Conservation (phyloP, 2,888 invertebrate species). For the Pediacus dermestoides region DNA sequence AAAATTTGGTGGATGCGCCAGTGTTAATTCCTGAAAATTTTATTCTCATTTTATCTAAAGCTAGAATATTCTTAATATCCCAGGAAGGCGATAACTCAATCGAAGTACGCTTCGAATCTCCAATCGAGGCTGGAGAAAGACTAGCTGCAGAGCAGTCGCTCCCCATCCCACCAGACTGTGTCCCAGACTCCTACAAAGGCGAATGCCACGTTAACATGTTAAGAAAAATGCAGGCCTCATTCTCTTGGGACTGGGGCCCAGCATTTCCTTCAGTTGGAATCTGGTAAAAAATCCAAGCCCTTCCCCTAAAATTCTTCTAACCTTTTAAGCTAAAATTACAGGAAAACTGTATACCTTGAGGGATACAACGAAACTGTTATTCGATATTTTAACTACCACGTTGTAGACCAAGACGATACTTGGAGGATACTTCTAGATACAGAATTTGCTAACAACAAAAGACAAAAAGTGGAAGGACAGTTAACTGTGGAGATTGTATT, state of each 20-base stretch:
- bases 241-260: conserved; percentile 95
- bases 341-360: conserved; percentile 65
- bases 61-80: too few species aligned
- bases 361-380: conserved; percentile 61
- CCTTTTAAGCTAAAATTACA: too few species aligned
- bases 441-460: conserved; percentile 39
- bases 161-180: conserved; percentile 69
- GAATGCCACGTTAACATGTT: conserved; percentile 90
- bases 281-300: conserved; percentile 70
- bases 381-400: conserved; percentile 57
- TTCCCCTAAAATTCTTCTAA: too few species aligned
- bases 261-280: conserved; percentile 89
- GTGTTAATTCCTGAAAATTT: too few species aligned
- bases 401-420: conserved; percentile 48
- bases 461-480: conserved; percentile 8
- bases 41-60: too few species aligned
- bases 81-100: conserved; percentile 25
- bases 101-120: conserved; percentile 30
- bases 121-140: conserved; percentile 30
- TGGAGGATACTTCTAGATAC: conserved; percentile 50
- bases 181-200: conserved; percentile 66
- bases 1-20: too few species aligned
- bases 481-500: background rate
- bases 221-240: conserved; percentile 89
- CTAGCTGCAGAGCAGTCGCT: conserved; percentile 27